These are phyloP conservation scores for Agapetus fuscipes DNA, from an alignment of 2,888 invertebrate species.

Conservation along the genomic window DNA sequence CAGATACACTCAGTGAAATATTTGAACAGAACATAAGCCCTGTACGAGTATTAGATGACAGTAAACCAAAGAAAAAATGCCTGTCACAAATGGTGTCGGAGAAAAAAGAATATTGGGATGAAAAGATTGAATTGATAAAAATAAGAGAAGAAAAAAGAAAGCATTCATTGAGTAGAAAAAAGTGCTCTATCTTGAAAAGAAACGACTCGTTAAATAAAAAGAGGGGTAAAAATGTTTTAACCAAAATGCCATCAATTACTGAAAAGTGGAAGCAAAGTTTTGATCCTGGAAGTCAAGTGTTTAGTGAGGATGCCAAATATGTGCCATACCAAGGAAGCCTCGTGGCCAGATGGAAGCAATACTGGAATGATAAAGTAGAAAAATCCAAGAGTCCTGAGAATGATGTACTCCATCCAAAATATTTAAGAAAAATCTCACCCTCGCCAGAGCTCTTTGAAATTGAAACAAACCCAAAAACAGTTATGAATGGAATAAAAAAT, in stretches of 20 bases:
- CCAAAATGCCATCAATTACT: constrained; percentile 8
- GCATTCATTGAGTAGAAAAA: constrained; percentile 25
- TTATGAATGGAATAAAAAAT: no score
- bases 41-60: background rate
- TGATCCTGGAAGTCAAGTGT: background rate
- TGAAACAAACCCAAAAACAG: background rate
- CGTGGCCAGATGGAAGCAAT: constrained; percentile 35
- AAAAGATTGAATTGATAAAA: constrained; percentile 35
- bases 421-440: background rate
- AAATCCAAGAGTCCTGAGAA: constrained; percentile 10
- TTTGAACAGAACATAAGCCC: constrained; percentile 13
- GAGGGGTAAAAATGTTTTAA: constrained; percentile 31
- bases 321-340: constrained; percentile 5
- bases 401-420: background rate
- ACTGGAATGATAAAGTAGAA: constrained; percentile 36
- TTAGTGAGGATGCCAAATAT: no score
- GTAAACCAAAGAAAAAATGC: background rate
- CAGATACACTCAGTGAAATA: constrained; percentile 1
- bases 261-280: constrained; percentile 17
- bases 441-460: background rate
- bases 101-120: constrained; percentile 44
- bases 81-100: constrained; percentile 36
- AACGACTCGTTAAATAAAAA: constrained; percentile 39
- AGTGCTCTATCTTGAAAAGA: constrained; percentile 30
- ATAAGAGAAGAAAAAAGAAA: constrained; percentile 29